Evolutionary conservation across 1,140 invertebrate species (phyloP).

Genomic region (Drosophila insularis): DNA sequence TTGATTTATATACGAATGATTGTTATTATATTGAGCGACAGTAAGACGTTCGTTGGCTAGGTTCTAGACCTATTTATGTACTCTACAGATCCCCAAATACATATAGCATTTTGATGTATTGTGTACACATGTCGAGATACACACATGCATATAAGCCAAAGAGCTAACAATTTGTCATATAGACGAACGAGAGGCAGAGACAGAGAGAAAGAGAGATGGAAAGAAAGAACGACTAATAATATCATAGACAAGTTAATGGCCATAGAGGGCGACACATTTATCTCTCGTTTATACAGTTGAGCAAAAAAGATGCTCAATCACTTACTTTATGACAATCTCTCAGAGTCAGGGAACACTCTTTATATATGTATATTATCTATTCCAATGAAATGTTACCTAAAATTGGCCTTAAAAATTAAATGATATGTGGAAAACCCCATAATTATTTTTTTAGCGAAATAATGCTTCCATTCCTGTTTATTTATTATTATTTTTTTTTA

Average conservation of each 20-base stretch:
- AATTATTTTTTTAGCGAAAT: not conserved
- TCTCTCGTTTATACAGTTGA: not conserved
- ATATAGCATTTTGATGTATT: not conserved
- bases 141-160: not conserved
- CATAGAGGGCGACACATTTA: not conserved
- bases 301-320: not conserved
- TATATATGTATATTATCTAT: too few species aligned
- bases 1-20: conserved; percentile 2
- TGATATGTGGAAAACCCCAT: not conserved
- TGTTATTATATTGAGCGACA: conserved; percentile 2
- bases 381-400: too few species aligned
- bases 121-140: not conserved
- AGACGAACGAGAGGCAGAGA: not conserved
- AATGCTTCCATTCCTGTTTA: not conserved
- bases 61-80: not conserved
- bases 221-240: not conserved
- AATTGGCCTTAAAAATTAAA: not conserved
- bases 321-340: not conserved
- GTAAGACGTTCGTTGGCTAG: not conserved
- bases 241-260: conserved; percentile 1
- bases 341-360: not conserved
- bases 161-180: conserved; percentile 1
- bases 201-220: not conserved
- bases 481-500: too few species aligned
- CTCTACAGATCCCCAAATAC: not conserved